A percentile compares a stretch with the other conserved stretches of the same genome.
Conservation (phyloP, 2,113 vertebrate species). For the Alaudala cheleensis region DNA sequence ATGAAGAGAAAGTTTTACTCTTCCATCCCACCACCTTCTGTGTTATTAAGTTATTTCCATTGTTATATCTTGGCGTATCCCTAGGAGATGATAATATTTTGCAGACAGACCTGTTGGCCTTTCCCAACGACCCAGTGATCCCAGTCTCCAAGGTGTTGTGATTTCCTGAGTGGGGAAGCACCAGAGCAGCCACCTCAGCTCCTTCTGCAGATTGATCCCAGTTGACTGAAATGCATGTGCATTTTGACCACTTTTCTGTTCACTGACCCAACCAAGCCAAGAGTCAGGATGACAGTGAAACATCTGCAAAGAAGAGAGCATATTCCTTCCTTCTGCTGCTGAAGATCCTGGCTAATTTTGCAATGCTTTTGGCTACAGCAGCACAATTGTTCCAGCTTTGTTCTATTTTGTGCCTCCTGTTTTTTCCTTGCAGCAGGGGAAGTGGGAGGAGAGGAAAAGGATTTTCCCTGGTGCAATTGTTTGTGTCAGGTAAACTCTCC, state of each 20-base stretch:
- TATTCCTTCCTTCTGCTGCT: constrained; percentile 15
- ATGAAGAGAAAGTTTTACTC: neutral
- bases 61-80: constrained; percentile 11
- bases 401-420: neutral
- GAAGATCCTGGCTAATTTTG: neutral
- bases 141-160: constrained; percentile 49
- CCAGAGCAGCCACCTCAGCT: constrained; percentile 34
- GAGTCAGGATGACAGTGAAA: constrained; percentile 36
- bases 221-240: constrained; percentile 16
- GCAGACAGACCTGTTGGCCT: constrained; percentile 42
- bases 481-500: neutral
- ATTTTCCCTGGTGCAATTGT: neutral
- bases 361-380: neutral
- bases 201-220: constrained; percentile 23
- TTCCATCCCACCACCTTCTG: neutral
- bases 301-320: neutral
- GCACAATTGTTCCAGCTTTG: neutral
- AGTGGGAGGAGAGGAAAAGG: neutral
- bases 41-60: constrained; percentile 45
- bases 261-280: neutral
- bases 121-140: constrained; percentile 54
- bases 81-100: constrained; percentile 45
- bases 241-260: constrained; percentile 20
- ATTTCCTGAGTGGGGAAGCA: constrained; percentile 66
- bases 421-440: neutral